phyloP scores from a whole-genome alignment of 2,888 invertebrate genomes.

The Maniola hyperantus region DNA sequence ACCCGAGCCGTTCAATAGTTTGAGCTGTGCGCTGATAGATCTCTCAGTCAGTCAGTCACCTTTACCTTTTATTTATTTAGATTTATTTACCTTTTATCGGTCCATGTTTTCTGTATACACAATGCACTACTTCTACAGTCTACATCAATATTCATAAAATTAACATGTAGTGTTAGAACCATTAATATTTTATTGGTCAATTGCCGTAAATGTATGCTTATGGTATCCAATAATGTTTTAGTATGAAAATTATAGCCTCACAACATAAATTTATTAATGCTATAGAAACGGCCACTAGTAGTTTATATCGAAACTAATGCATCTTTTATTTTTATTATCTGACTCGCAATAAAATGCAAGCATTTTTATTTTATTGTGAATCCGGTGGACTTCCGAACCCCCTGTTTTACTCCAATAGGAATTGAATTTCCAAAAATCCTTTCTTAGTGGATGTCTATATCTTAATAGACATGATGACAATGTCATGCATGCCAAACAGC shows the following conservation, averaged over 20 bases:
- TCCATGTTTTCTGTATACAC: background rate
- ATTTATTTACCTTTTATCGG: background rate
- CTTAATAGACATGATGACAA: no score
- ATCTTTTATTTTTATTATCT: background rate
- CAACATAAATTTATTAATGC: background rate
- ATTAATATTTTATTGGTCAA: slow-evolving; percentile 10
- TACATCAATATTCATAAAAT: slow-evolving; percentile 18
- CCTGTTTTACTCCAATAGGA: no score
- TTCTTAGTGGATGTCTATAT: no score
- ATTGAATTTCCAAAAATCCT: no score
- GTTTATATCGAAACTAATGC: slow-evolving; percentile 1
- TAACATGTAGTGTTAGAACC: slow-evolving; percentile 8
- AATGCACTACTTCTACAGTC: background rate
- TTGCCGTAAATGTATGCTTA: slow-evolving; percentile 8
- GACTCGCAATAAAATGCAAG: background rate
- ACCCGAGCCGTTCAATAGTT: no score
- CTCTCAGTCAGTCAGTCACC: no score
- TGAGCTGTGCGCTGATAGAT: no score
- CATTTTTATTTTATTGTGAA: background rate
- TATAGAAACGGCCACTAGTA: background rate
- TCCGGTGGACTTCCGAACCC: no score
- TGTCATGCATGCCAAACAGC: no score
- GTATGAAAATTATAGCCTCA: slow-evolving; percentile 15
- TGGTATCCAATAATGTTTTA: slow-evolving; percentile 12
- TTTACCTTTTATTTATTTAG: no score